Percentiles rank a stretch among this genome's conserved stretches.
phyloP scores from a whole-genome alignment of 1,140 invertebrate genomes.

The Heliothis subflexa region DNA sequence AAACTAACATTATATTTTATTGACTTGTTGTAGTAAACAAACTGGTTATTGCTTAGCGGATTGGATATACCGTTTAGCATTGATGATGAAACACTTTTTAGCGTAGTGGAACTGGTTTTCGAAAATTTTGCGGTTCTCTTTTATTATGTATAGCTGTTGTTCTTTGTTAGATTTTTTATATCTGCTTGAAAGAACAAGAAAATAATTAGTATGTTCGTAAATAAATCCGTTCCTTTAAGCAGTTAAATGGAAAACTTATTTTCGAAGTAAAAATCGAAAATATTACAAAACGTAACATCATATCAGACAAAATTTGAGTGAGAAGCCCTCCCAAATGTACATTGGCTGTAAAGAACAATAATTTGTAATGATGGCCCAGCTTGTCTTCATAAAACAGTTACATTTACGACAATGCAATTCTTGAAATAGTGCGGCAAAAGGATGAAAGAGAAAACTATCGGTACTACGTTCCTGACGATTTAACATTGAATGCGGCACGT shows the following conservation, averaged over 20 bases:
- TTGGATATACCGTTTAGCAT: conserved; percentile 31
- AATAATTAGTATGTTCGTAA: too few relatives aligned
- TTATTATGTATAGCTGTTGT: conserved; percentile 14
- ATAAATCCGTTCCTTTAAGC: too few relatives aligned
- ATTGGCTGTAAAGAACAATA: neutral
- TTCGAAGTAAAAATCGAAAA: too few relatives aligned
- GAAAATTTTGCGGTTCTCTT: conserved; percentile 31
- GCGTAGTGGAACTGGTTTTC: conserved; percentile 13
- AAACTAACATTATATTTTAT: conserved; percentile 34
- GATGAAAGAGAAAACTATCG: neutral
- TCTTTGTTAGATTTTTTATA: neutral
- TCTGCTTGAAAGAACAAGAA: neutral
- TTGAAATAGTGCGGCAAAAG: neutral
- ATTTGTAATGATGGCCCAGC: too few relatives aligned
- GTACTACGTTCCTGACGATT: conserved; percentile 8
- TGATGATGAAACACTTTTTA: conserved; percentile 34
- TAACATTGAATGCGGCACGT: conserved; percentile 28
- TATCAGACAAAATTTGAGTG: too few relatives aligned
- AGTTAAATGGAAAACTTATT: too few relatives aligned
- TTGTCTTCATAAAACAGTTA: too few relatives aligned
- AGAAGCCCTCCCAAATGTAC: too few relatives aligned
- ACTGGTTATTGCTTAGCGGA: conserved; percentile 38
- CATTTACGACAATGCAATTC: too few relatives aligned
- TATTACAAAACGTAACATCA: too few relatives aligned
- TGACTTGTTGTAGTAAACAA: conserved; percentile 26